Evolutionary conservation across 2,113 vertebrate species (phyloP).

Genomic region (Planiliza haematocheilus): DNA sequence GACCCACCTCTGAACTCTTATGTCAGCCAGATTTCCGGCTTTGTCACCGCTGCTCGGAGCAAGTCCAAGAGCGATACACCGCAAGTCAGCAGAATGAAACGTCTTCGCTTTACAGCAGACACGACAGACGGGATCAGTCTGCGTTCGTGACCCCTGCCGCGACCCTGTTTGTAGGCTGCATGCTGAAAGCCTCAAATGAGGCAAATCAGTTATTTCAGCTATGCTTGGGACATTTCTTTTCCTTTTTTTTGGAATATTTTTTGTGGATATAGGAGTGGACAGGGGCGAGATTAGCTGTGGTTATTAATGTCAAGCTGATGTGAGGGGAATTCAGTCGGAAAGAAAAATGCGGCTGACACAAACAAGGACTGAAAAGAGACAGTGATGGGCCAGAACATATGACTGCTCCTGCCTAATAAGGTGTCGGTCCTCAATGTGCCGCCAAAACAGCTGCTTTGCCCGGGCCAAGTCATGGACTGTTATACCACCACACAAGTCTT

Average conservation of each 20-base stretch:
- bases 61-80: constrained; percentile 23
- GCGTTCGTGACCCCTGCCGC: constrained; percentile 13
- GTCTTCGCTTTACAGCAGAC: constrained; percentile 23
- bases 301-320: constrained; percentile 3
- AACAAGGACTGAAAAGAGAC: background rate
- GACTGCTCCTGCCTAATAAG: background rate
- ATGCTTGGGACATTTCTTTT: constrained; percentile 17
- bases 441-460: too few species aligned
- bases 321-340: background rate
- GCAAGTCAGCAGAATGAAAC: constrained; percentile 6
- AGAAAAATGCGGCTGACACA: background rate
- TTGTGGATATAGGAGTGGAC: background rate
- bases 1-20: constrained; percentile 57
- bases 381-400: background rate
- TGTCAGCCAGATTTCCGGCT: constrained; percentile 39
- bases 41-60: constrained; percentile 28
- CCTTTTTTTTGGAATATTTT: constrained; percentile 7
- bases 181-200: constrained; percentile 21
- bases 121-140: constrained; percentile 32
- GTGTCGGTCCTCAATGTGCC: background rate
- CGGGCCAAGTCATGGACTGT: too few species aligned
- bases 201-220: constrained; percentile 18
- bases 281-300: constrained; percentile 5
- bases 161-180: constrained; percentile 22
- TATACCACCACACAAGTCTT: too few species aligned